A percentile compares a stretch with the other conserved stretches of the same genome.
phyloP scores from a whole-genome alignment of 2,888 invertebrate genomes.

The Omphaloscelis lunosa region DNA sequence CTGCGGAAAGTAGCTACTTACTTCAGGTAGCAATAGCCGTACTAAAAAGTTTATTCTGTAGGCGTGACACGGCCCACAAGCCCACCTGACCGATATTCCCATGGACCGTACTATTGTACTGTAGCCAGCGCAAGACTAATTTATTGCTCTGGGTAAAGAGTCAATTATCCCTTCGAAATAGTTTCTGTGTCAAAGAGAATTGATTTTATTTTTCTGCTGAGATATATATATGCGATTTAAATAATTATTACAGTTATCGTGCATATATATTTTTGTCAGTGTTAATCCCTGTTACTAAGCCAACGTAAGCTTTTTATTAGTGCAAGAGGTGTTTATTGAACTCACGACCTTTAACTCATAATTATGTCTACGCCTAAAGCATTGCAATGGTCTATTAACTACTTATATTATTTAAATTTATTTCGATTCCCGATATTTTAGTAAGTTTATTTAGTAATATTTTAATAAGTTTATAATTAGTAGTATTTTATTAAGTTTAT shows the following conservation, averaged over 20 bases:
- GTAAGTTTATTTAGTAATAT: background rate
- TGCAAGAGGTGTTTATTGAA: no score
- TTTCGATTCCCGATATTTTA: background rate
- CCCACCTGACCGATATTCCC: slow-evolving; percentile 79
- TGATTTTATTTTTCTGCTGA: background rate
- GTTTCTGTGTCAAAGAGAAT: background rate
- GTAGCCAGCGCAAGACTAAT: slow-evolving; percentile 66
- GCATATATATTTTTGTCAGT: no score
- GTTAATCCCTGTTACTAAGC: no score
- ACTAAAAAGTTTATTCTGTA: slow-evolving; percentile 66
- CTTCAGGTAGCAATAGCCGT: slow-evolving; percentile 71
- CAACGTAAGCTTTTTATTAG: no score
- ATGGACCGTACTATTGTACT: slow-evolving; percentile 61
- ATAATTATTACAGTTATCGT: background rate
- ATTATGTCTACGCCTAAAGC: no score
- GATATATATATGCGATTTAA: background rate
- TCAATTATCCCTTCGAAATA: slow-evolving; percentile 46
- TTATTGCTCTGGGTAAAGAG: slow-evolving; percentile 70
- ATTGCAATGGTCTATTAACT: no score
- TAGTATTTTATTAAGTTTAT: no score
- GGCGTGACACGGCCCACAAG: slow-evolving; percentile 79
- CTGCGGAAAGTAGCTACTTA: slow-evolving; percentile 21
- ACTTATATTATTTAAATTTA: no score
- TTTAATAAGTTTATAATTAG: no score
- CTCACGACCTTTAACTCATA: no score